Evolutionary conservation across 2,113 vertebrate species (phyloP).

Genomic region (Diglossa brunneiventris): DNA sequence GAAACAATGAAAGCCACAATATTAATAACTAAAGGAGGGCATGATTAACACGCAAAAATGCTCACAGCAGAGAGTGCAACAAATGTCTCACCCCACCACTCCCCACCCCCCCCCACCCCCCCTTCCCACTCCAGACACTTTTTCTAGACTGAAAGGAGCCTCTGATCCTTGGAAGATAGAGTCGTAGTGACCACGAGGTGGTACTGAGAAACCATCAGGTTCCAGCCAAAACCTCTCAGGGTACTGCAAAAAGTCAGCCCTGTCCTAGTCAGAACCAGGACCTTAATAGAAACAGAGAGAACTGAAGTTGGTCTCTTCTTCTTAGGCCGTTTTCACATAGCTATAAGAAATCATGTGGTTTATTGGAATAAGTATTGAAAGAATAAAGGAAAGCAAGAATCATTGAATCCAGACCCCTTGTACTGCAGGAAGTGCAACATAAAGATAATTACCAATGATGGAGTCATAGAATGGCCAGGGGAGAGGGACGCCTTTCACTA

Average conservation of each 20-base stretch:
- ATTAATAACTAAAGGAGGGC: not conserved
- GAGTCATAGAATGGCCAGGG: not conserved
- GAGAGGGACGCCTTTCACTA: not conserved
- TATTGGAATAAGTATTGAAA: not conserved
- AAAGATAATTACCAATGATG: not conserved
- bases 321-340: not conserved
- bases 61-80: not conserved
- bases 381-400: not conserved
- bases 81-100: rapidly evolving
- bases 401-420: not conserved
- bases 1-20: not conserved
- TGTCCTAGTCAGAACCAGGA: not conserved
- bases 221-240: not conserved
- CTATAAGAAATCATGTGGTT: not conserved
- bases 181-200: not conserved
- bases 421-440: not conserved
- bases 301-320: not conserved
- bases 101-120: rapidly evolving
- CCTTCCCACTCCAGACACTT: rapidly evolving
- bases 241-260: not conserved
- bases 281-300: not conserved
- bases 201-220: not conserved
- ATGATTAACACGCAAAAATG: not conserved
- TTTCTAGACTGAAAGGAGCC: not conserved
- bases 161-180: not conserved